Base-by-base conservation (phyloP, 2,797 vertebrate genomes). In the Pampus argenteus region DNA sequence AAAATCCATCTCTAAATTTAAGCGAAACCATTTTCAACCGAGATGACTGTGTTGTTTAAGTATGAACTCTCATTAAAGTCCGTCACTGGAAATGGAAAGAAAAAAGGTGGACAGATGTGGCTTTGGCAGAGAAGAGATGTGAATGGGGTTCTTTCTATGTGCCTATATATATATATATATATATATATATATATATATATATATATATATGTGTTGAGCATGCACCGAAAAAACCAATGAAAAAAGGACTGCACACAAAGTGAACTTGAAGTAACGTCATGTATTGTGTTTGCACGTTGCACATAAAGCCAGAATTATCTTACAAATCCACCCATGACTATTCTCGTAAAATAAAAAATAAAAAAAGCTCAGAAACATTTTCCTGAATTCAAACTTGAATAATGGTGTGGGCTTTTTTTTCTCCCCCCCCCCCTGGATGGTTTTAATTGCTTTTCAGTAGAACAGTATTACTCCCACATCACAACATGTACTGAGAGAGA, bases 371-470 rank as follows among this genome's bases (percentile, higher is more conserved):
- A 38, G 31, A 78, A 81, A 62, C 22, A 36, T 45, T 45, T 66
- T 61, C 55, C 17, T 56, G 15, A 58, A 62, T 79, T 78, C 44
- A 74, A 63, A 63, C 14, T 36, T 34, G n/a, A 58, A 49, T 54
- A 42, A 59, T 47, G 51, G 9, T 18, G 17, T 34, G 36, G 40
- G 49, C 34, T 58, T 2, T 51, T 40, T 58, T 66, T 49, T 29
- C 18, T 69, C 58, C 67, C 73, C 23, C 50, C 56, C 49, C 66
- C 74, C 42, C 20, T 51, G 62, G 70, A 83, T 76, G 80, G 51
- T 82, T 94, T 92, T 90, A 92, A 92, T 92, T 89, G 88, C 84
- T 91, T 87, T 91, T 84, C 50, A 67, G 87, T 88, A 86, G 77
- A 84, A 73, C 86, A 85, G 82, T 65, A 74, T 76, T 75, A 91